Percentiles rank a stretch among this genome's conserved stretches.
Conservation (phyloP, 2,888 invertebrate genomes). For the Carterocephalus palaemon region DNA sequence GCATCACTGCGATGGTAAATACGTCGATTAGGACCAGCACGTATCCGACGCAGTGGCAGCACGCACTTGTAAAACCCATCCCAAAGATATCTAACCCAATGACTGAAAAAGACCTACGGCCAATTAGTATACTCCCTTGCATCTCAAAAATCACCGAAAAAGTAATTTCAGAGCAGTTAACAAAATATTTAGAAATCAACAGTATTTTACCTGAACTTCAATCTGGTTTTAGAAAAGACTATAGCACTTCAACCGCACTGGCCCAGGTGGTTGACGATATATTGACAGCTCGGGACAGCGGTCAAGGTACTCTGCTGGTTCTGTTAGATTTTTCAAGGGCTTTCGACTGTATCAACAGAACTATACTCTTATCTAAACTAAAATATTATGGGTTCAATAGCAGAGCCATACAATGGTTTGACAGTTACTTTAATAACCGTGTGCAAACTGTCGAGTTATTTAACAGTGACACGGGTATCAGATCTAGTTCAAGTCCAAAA, state of each 20-base stretch:
- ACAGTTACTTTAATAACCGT: background rate
- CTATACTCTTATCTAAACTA: background rate
- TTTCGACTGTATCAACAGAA: conserved; percentile 5
- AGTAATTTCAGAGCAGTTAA: conserved; percentile 16
- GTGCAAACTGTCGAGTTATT: background rate
- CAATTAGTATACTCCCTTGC: conserved; percentile 22
- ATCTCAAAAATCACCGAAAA: conserved; percentile 24
- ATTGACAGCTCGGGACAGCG: background rate
- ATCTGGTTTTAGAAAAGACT: conserved; percentile 13
- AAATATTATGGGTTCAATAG: conserved; percentile 1
- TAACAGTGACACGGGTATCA: background rate
- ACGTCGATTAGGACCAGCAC: conserved; percentile 6
- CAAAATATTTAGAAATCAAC: conserved; percentile 9
- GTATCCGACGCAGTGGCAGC: conserved; percentile 24
- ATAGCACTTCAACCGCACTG: conserved; percentile 3
- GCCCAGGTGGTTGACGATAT: conserved; percentile 2
- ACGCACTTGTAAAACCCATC: conserved; percentile 16
- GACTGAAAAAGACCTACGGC: conserved; percentile 12
- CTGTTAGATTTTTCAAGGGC: conserved; percentile 6
- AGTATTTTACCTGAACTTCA: conserved; percentile 13
- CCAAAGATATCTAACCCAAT: conserved; percentile 12
- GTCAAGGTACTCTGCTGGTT: background rate
- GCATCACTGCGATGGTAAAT: conserved; percentile 20
- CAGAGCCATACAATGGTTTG: background rate
- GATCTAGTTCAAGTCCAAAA: background rate